Percentiles rank a stretch among this genome's conserved stretches.
Conservation (phyloP, 30 jellyfish, hydroid and myxozoan species). For the Sanderia malayensis region DNA sequence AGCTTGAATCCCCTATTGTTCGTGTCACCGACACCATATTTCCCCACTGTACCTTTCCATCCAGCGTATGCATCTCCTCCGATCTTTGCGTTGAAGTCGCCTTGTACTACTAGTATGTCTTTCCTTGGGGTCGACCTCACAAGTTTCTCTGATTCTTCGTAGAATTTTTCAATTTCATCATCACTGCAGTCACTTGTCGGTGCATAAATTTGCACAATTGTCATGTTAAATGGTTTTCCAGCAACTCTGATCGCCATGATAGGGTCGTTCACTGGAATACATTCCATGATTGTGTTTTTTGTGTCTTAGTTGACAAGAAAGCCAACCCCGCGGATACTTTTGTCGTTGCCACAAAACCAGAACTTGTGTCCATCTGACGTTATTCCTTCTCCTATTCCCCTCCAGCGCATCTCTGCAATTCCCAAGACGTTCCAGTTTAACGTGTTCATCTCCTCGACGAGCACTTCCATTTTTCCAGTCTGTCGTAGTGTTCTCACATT, state of each 20-base stretch:
- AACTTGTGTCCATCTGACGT: conserved; percentile 37
- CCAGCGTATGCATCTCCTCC: neutral
- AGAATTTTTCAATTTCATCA: conserved; percentile 27
- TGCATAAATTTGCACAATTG: conserved; percentile 28
- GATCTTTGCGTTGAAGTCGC: neutral
- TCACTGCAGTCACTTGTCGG: conserved; percentile 27
- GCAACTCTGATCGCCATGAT: conserved; percentile 16
- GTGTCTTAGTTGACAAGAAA: conserved; percentile 12
- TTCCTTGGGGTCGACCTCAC: conserved; percentile 19
- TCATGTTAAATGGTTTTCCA: conserved; percentile 24
- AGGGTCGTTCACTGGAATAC: conserved; percentile 21
- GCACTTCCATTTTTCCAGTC: conserved; percentile 14
- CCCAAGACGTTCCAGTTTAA: conserved; percentile 31
- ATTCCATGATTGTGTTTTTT: neutral
- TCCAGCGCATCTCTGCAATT: conserved; percentile 37
- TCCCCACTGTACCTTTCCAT: conserved; percentile 4
- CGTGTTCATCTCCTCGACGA: conserved; percentile 10
- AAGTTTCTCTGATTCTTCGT: conserved; percentile 27
- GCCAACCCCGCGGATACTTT: conserved; percentile 22
- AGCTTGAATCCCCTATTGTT: neutral
- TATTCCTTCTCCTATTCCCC: conserved; percentile 13
- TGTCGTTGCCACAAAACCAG: conserved; percentile 36
- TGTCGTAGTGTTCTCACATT: conserved; percentile 18
- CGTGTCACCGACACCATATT: neutral
- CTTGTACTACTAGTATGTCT: conserved; percentile 9